These are phyloP conservation scores for Dynastes grantii DNA, from an alignment of 2,888 invertebrate species.

Conservation along the genomic window DNA sequence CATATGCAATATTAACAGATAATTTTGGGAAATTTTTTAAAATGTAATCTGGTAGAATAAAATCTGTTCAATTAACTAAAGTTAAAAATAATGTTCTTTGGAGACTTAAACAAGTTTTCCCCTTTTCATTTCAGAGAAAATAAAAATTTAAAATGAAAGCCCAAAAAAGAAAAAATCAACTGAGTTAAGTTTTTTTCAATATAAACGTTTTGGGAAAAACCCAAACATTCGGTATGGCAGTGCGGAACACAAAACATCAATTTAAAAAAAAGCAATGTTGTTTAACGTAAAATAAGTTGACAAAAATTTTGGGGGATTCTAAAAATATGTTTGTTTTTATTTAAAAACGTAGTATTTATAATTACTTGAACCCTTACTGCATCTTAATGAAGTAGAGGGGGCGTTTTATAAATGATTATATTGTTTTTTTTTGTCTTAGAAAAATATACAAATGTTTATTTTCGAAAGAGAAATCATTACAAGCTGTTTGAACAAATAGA, in stretches of 20 bases:
- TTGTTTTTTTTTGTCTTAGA: neutral
- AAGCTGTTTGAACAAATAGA: too few species aligned
- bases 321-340: conserved; percentile 21
- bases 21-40: too few species aligned
- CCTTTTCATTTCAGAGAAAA: too few species aligned
- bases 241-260: conserved; percentile 59
- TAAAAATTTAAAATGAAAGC: conserved; percentile 21
- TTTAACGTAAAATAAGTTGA: conserved; percentile 53
- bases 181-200: conserved; percentile 26
- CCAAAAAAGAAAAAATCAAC: neutral
- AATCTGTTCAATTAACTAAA: too few species aligned
- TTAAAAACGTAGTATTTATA: conserved; percentile 9
- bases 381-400: conserved; percentile 9
- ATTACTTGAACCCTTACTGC: conserved; percentile 11
- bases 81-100: conserved; percentile 34
- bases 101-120: conserved; percentile 41
- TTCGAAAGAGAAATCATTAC: too few species aligned
- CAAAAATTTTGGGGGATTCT: conserved; percentile 51
- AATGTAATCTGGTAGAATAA: too few species aligned
- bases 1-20: too few species aligned
- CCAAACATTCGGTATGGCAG: conserved; percentile 49
- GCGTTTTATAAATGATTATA: neutral
- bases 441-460: too few species aligned
- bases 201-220: conserved; percentile 42
- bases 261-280: conserved; percentile 65